phyloP scores from a whole-genome alignment of 2,797 vertebrate genomes.

The Pseudotriccus pelzelni region DNA sequence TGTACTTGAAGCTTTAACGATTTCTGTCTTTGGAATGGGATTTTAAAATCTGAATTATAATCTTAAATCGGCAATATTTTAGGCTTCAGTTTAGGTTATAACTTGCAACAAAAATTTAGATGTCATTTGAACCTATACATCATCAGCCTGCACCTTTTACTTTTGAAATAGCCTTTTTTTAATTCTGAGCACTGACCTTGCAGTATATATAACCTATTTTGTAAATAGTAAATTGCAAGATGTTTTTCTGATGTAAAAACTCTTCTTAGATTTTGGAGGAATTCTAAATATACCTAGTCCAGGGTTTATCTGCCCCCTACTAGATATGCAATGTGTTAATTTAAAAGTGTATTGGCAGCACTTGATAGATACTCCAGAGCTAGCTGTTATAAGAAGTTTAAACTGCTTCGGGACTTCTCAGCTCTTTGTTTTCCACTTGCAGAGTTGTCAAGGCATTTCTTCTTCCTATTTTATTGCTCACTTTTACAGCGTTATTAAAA shows the following conservation, averaged over 20 bases:
- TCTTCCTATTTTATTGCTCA: slow-evolving; percentile 10
- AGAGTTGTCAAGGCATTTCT: not conserved
- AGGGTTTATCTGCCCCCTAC: not conserved
- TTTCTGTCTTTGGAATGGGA: not conserved
- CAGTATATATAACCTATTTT: not conserved
- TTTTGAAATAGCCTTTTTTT: not conserved
- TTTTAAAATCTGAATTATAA: not conserved
- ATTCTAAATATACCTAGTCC: not conserved
- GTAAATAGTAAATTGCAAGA: not conserved
- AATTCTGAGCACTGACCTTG: not conserved
- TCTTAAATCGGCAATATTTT: not conserved
- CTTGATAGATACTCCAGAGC: not conserved
- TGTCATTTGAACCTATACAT: not conserved
- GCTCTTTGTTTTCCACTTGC: slow-evolving; percentile 33
- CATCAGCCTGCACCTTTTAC: not conserved
- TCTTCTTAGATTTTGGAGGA: not conserved
- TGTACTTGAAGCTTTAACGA: not conserved
- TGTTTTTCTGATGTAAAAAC: not conserved
- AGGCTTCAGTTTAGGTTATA: not conserved
- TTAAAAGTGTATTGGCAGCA: not conserved
- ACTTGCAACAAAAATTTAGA: not conserved
- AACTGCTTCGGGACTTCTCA: not conserved
- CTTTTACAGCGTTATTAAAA: slow-evolving; percentile 3
- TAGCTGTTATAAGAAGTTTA: not conserved
- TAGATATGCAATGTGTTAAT: not conserved